Conservation (phyloP, 2,888 invertebrate species). For the Sinhomidia bicolor region DNA sequence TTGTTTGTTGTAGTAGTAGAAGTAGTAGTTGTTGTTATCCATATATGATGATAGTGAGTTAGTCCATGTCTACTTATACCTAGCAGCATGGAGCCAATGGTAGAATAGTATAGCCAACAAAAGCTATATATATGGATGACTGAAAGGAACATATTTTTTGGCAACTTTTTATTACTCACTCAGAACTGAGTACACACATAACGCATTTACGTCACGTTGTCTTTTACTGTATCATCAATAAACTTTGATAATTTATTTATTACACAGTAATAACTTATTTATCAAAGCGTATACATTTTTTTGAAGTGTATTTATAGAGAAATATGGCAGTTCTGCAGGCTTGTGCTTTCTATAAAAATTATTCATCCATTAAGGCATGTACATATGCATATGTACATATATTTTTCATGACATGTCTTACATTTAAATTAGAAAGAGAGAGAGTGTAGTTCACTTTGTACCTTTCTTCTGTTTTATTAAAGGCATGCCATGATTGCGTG, state of each 20-base stretch:
- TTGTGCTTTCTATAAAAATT: too few species aligned
- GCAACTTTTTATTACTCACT: slow-evolving; percentile 35
- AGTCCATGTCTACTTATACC: not conserved
- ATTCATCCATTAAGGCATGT: not conserved
- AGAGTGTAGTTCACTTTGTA: too few species aligned
- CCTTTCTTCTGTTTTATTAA: too few species aligned
- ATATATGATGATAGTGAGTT: not conserved
- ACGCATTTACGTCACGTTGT: slow-evolving; percentile 19
- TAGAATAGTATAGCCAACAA: too few species aligned
- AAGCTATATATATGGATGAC: not conserved
- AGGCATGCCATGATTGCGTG: not conserved
- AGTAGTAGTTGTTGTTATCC: too few species aligned
- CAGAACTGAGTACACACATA: not conserved
- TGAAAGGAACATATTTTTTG: slow-evolving; percentile 18
- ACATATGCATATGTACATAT: not conserved
- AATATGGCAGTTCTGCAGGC: not conserved
- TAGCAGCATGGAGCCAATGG: not conserved
- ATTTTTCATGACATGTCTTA: not conserved
- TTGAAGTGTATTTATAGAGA: not conserved
- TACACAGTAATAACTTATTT: too few species aligned
- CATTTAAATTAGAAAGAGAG: too few species aligned
- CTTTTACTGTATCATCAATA: slow-evolving; percentile 22
- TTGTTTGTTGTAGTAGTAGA: not conserved
- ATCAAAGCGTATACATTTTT: too few species aligned
- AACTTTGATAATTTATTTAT: slow-evolving; percentile 37